Evolutionary conservation across 2,888 invertebrate genomes (phyloP), one percentile per base, ranked within the genome.

Genomic region (Erpobdella octoculata): DNA sequence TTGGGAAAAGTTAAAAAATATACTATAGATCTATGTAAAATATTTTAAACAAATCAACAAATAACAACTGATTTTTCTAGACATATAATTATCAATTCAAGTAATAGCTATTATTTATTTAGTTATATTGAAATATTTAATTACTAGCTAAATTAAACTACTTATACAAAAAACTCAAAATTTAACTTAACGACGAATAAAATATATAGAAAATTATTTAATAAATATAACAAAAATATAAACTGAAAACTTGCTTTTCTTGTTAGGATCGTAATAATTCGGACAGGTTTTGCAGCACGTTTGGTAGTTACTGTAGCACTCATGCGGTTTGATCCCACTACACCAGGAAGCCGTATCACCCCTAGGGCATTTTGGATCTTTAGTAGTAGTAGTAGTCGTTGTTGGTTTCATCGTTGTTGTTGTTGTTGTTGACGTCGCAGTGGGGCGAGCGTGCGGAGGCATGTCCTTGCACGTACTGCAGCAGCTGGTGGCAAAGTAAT

Each of bases 261-360:
- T 25, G 8, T 21, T 12, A 5, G 21, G 4, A 28, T 53, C 18
- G 5, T 25, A 53, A 37, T 46, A 59, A 9, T 70, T 33, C 12
- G 9, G 35, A 25, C 70, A 70, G n/a, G 59, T 36, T 18, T 28
- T n/a, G 48, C 70, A 70, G 38, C 70, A 70, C 6, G 58, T 70
- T 5, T 33, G 35, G 28, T 33, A 9, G 18, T 33, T 53, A n/a
- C 48, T 33, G 59, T 70, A 58, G 53, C 70, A 70, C 53, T 59
- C 35, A 15, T 33, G n/a, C 3, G 70, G 58, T 28, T 59, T 58
- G 9, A 70, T 70, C 5, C 58, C 25, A 9, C 21, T 58, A 38
- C 70, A 70, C 70, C 70, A 70, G n/a, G 33, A 33, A 2, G 70
- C 70, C 36, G 35, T 41, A 28, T 70, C 70, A 15, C 12, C 46